These are phyloP conservation scores for Struthio camelus DNA, from an alignment of 2,113 vertebrate species.

Conservation along the genomic window DNA sequence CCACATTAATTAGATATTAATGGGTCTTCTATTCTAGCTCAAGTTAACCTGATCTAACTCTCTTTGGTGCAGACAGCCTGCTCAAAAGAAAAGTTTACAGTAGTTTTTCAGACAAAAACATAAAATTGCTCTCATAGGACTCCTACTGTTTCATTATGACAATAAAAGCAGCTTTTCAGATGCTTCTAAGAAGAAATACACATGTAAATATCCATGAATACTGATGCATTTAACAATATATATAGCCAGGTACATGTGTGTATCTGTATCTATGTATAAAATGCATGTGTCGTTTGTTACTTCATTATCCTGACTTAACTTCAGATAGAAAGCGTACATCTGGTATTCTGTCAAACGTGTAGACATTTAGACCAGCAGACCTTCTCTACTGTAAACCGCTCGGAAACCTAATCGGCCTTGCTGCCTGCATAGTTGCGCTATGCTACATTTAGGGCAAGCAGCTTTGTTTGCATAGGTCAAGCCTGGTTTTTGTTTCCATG, in stretches of 20 bases:
- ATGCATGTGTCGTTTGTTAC: not conserved
- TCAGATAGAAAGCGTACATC: not conserved
- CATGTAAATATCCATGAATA: fast-evolving
- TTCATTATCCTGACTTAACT: not conserved
- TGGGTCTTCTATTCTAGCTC: not conserved
- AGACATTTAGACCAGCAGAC: not conserved
- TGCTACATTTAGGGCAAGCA: not conserved
- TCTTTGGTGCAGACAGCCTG: slow-evolving; percentile 20
- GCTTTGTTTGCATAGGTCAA: slow-evolving; percentile 17
- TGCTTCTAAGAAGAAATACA: not conserved
- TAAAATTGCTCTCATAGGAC: slow-evolving; percentile 32
- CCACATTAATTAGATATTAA: slow-evolving; percentile 49
- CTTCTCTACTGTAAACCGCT: not conserved
- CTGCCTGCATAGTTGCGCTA: not conserved
- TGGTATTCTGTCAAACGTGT: not conserved
- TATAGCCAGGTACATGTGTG: fast-evolving
- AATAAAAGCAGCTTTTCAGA: slow-evolving; percentile 24
- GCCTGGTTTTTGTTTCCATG: slow-evolving; percentile 11
- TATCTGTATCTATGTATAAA: not conserved
- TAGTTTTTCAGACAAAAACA: slow-evolving; percentile 11
- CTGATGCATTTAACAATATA: not conserved
- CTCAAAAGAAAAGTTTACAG: slow-evolving; percentile 38
- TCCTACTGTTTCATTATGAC: not conserved
- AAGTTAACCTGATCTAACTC: slow-evolving; percentile 43
- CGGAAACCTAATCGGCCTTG: not conserved